Evolutionary conservation across 2,113 vertebrate genomes (phyloP), one percentile per base, ranked within the genome.

Genomic region (Esox niger): DNA sequence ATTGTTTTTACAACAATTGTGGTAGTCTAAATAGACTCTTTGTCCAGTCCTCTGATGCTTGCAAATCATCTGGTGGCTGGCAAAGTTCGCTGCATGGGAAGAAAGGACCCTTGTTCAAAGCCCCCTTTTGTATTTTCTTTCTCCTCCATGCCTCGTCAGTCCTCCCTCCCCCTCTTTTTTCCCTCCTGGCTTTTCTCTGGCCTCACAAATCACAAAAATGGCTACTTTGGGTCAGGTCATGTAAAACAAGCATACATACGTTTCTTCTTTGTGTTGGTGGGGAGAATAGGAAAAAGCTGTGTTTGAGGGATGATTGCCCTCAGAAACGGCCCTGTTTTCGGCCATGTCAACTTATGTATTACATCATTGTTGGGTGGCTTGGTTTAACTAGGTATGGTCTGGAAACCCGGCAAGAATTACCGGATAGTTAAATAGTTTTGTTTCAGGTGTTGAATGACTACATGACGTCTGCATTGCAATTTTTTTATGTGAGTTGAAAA

Each of bases 181-280:
- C 21, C 49, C 32, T 60, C 70, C 21, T 66, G 64, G 59, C 57
- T 71, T 86, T 82, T 79, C 64, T 78, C 71, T 80, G 70, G 66
- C 62, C 15, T 74, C 71, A 86, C 80, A 89, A 86, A 89, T 88
- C 69, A 87, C 76, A 89, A 79, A 72, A 85, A 88, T 61, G 79
- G 75, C 66, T 83, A 73, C 73, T 79, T 82, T 72, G 76, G 85
- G 80, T 90, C 88, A 86, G 85, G 86, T 84, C 83, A 80, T 0
- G 23, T 85, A 88, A 88, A 89, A 90, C 64, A 82, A 88, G 77
- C 68, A 80, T 82, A 82, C 82, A 83, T 70, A 43, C 61, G 70
- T 84, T 85, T 86, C 68, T 66, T 84, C 76, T 88, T 90, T 88
- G 83, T 89, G 83, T 89, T 84, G 87, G 67, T 0, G 6, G 29